phyloP scores from a whole-genome alignment of 2,113 vertebrate genomes.

The Paradoxurus hermaphroditus region DNA sequence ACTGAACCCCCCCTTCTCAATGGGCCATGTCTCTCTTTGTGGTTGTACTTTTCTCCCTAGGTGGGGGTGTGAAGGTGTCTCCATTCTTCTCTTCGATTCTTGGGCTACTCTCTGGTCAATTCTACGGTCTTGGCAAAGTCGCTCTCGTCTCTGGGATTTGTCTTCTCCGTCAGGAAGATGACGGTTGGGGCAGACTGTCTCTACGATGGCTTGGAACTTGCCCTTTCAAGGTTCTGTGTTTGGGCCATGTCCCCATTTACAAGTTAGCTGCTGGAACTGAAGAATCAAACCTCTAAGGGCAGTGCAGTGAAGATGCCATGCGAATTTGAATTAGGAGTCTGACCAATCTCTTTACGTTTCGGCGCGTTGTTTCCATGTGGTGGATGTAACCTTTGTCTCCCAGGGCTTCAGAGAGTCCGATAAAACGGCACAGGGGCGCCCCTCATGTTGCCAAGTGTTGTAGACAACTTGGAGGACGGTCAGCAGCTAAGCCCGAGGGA shows the following conservation, averaged over 20 bases:
- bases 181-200: neutral
- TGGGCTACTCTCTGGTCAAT: neutral
- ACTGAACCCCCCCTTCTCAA: accelerated
- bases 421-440: neutral
- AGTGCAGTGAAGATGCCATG: neutral
- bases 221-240: neutral
- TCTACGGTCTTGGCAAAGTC: neutral
- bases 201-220: neutral
- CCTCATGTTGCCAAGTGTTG: neutral
- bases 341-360: neutral
- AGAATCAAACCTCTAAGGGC: neutral
- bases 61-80: neutral
- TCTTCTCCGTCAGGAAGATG: neutral
- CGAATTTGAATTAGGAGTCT: neutral
- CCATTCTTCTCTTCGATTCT: neutral
- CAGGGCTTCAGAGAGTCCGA: neutral
- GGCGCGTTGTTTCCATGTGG: neutral
- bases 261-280: neutral
- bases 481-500: too few species aligned
- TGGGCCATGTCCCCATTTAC: neutral
- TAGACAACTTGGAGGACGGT: neutral
- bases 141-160: neutral
- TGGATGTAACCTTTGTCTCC: neutral
- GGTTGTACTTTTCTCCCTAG: neutral
- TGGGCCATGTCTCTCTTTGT: neutral